phyloP scores from a whole-genome alignment of 92 coral and sea anemone genomes.

The Epizoanthus illoricatus region DNA sequence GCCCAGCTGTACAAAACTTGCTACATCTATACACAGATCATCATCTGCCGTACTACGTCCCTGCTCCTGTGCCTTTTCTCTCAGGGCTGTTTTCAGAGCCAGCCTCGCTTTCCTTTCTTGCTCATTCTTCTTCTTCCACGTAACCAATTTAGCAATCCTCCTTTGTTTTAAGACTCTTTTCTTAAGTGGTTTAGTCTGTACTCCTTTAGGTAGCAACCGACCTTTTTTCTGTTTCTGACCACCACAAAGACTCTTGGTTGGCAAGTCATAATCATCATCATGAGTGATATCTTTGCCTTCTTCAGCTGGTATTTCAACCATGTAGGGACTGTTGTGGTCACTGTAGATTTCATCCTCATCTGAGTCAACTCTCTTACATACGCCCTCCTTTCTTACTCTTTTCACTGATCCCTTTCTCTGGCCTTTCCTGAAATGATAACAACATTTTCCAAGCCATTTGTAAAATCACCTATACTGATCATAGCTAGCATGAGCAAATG shows the following conservation, averaged over 20 bases:
- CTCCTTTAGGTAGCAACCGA: background rate
- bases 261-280: background rate
- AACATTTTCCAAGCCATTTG: background rate
- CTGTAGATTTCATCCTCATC: conserved; percentile 15
- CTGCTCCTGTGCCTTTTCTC: background rate
- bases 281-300: background rate
- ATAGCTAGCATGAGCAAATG: too few species aligned
- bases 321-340: conserved; percentile 3
- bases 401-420: conserved; percentile 25
- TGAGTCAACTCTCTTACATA: background rate
- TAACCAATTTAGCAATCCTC: conserved; percentile 14
- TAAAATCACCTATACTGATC: too few species aligned
- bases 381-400: conserved; percentile 6
- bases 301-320: conserved; percentile 20
- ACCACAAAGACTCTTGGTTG: background rate
- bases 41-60: background rate
- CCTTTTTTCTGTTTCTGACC: background rate
- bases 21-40: conserved; percentile 29
- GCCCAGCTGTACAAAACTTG: conserved; percentile 28
- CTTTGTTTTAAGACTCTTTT: conserved; percentile 24
- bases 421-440: background rate
- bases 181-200: background rate
- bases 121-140: conserved; percentile 9
- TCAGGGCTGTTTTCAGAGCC: background rate
- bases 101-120: conserved; percentile 1